A percentile compares a stretch with the other conserved stretches of the same genome.
Evolutionary conservation across 2,113 vertebrate species (phyloP).

Genomic region (Ctenodactylus gundi): DNA sequence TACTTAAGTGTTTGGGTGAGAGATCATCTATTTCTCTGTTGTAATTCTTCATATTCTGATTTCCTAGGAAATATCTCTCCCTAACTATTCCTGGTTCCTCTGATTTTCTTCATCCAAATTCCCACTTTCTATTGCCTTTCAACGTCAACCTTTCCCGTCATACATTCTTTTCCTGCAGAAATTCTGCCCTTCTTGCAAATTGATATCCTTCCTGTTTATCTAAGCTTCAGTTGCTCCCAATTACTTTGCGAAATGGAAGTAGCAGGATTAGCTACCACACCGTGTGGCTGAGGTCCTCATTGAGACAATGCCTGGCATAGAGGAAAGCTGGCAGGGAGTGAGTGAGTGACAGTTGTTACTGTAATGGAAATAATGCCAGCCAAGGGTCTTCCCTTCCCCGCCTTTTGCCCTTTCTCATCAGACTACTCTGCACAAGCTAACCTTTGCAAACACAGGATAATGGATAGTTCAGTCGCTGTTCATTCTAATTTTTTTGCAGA

Average conservation of each 20-base stretch:
- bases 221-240: neutral
- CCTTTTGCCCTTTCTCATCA: neutral
- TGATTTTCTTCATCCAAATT: neutral
- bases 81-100: rapidly evolving
- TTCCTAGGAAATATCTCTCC: neutral
- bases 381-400: neutral
- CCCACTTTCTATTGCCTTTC: neutral
- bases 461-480: neutral
- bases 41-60: neutral
- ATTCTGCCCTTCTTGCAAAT: neutral
- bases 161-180: rapidly evolving
- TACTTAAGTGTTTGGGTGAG: neutral
- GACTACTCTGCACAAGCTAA: neutral
- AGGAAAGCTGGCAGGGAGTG: neutral
- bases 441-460: neutral
- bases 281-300: no score
- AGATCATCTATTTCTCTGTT: no score
- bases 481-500: neutral
- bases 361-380: neutral
- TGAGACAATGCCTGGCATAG: neutral
- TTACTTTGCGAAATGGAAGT: neutral
- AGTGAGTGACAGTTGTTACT: neutral
- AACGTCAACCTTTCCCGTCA: neutral
- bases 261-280: no score
- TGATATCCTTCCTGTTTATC: neutral